Percentiles rank a stretch among this genome's conserved stretches.
Conservation (phyloP, 1,140 invertebrate genomes). For the Xylocopa sonorina region DNA sequence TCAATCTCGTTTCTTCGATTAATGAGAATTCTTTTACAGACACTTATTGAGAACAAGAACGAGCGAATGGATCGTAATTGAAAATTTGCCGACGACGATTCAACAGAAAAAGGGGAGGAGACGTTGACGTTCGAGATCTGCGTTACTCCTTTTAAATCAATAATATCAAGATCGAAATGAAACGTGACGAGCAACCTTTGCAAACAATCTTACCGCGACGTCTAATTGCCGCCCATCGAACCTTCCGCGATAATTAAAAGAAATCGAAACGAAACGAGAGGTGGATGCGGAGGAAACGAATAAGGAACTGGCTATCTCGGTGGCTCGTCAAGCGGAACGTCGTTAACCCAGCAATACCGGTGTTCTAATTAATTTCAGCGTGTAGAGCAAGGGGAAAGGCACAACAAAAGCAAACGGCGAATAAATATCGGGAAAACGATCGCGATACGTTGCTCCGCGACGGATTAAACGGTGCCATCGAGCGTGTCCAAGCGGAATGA, state of each 20-base stretch:
- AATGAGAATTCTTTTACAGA: too few species aligned
- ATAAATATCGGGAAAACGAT: constrained; percentile 43
- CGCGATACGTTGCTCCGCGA: constrained; percentile 2
- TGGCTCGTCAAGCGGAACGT: constrained; percentile 11
- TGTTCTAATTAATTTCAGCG: constrained; percentile 64
- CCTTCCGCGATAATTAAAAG: not conserved
- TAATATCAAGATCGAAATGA: too few species aligned
- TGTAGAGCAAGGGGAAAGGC: not conserved
- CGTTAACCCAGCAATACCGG: constrained; percentile 43
- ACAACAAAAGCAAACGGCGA: constrained; percentile 44
- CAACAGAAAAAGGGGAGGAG: too few species aligned
- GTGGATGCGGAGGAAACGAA: constrained; percentile 9
- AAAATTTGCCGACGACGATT: too few species aligned
- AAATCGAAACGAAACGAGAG: too few species aligned
- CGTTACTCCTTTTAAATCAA: too few species aligned
- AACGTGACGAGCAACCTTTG: not conserved
- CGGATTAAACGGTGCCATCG: constrained; percentile 38
- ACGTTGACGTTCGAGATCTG: too few species aligned
- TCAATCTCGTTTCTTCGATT: too few species aligned
- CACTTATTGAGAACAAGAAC: too few species aligned
- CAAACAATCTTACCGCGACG: not conserved
- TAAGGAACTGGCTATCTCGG: constrained; percentile 35
- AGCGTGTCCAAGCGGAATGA: constrained; percentile 22
- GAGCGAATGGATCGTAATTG: too few species aligned
- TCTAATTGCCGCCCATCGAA: constrained; percentile 31